Percentiles rank a stretch among this genome's conserved stretches.
phyloP scores from a whole-genome alignment of 2,797 vertebrate species.

The Calcarius lapponicus region DNA sequence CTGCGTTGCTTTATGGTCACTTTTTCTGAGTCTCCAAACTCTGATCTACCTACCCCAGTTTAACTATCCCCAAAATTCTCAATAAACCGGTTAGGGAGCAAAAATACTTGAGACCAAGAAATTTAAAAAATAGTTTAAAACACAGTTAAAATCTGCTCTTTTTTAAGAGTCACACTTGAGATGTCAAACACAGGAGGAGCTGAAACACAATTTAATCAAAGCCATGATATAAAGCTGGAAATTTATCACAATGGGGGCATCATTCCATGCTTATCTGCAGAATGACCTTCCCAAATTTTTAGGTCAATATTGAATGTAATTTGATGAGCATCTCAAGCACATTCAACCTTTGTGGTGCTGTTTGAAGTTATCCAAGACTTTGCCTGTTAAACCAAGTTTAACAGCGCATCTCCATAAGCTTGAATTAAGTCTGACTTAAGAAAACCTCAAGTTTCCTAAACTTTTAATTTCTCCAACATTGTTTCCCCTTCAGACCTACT shows the following conservation, averaged over 20 bases:
- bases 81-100: background rate
- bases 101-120: background rate
- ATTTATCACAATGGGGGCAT: background rate
- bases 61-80: background rate
- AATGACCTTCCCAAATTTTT: background rate
- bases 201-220: background rate
- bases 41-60: background rate
- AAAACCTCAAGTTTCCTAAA: background rate
- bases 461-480: background rate
- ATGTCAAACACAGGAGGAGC: background rate
- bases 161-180: background rate
- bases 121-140: background rate
- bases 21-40: background rate
- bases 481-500: background rate
- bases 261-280: background rate
- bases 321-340: background rate
- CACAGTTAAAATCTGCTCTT: background rate
- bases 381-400: background rate
- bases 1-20: fast-evolving
- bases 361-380: background rate
- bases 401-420: fast-evolving
- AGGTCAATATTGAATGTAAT: background rate
- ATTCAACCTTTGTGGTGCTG: background rate
- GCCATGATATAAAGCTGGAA: fast-evolving
- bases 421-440: background rate